Percentiles rank a stretch among this genome's conserved stretches.
phyloP scores from a whole-genome alignment of 1,140 invertebrate species.

The Papilio glaucus region DNA sequence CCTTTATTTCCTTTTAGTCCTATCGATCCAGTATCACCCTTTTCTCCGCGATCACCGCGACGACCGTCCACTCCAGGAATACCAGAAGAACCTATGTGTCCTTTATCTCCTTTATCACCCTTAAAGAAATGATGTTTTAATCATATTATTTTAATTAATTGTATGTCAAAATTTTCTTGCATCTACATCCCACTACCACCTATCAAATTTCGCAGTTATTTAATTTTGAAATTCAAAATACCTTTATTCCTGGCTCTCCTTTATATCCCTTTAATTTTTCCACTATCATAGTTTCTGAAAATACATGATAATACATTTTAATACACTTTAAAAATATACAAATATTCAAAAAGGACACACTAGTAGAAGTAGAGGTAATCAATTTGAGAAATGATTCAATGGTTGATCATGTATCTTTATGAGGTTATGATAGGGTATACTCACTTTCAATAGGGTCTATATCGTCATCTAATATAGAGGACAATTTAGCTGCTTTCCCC shows the following conservation, averaged over 20 bases:
- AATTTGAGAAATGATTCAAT: too few species aligned
- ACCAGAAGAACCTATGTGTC: constrained; percentile 51
- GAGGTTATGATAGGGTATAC: constrained; percentile 5
- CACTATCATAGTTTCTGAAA: constrained; percentile 57
- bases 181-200: too few species aligned
- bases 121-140: too few species aligned
- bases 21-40: constrained; percentile 51
- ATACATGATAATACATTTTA: too few species aligned
- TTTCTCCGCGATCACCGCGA: constrained; percentile 50
- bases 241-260: constrained; percentile 56
- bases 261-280: constrained; percentile 62
- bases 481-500: constrained; percentile 59
- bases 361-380: too few species aligned
- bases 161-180: too few species aligned
- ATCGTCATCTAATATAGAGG: constrained; percentile 57
- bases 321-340: too few species aligned
- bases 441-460: constrained; percentile 61
- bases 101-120: constrained; percentile 58
- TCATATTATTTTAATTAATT: too few species aligned
- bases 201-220: too few species aligned
- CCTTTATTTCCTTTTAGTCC: constrained; percentile 62
- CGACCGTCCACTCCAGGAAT: constrained; percentile 50
- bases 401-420: neutral
- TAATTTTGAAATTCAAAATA: constrained; percentile 28
- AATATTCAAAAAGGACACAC: too few species aligned